These are phyloP conservation scores for Drosophila sp. DNA, from an alignment of 1,140 invertebrate genomes.

Conservation along the genomic window DNA sequence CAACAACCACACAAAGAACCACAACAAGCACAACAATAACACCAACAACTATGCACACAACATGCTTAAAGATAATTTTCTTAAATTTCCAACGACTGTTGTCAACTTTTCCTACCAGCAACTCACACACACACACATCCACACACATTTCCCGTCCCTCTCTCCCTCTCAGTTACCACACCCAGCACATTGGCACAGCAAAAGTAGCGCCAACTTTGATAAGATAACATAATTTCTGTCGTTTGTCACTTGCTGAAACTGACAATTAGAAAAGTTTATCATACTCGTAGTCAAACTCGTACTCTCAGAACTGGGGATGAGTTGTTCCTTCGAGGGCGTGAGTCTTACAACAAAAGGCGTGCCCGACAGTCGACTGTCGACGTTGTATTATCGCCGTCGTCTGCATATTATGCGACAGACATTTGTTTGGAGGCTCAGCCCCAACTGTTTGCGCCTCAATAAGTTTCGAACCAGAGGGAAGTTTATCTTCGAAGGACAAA, in stretches of 20 bases:
- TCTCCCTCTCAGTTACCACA: not conserved
- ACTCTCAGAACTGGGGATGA: conserved; percentile 10
- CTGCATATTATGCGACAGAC: conserved; percentile 70
- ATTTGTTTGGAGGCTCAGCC: conserved; percentile 54
- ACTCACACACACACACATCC: conserved; percentile 2
- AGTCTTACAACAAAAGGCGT: conserved; percentile 50
- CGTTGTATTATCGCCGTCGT: conserved; percentile 55
- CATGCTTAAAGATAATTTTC: conserved; percentile 70
- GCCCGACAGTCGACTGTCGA: conserved; percentile 1
- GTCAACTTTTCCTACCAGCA: conserved; percentile 50
- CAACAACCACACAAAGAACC: conserved; percentile 15
- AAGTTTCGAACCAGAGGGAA: conserved; percentile 69
- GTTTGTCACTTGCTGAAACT: conserved; percentile 82
- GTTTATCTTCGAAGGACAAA: conserved; percentile 69
- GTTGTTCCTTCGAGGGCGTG: conserved; percentile 17
- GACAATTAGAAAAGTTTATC: conserved; percentile 83
- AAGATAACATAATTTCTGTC: conserved; percentile 83
- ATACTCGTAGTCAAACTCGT: conserved; percentile 64
- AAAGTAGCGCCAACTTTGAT: conserved; percentile 77
- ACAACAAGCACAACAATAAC: no score
- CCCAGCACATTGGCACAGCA: conserved; percentile 45
- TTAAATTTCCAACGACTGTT: conserved; percentile 59
- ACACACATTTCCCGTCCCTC: not conserved
- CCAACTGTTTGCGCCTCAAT: conserved; percentile 80
- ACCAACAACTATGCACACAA: conserved; percentile 35